Conservation (phyloP, 2,113 vertebrate species). For the Pteruthius melanotis region DNA sequence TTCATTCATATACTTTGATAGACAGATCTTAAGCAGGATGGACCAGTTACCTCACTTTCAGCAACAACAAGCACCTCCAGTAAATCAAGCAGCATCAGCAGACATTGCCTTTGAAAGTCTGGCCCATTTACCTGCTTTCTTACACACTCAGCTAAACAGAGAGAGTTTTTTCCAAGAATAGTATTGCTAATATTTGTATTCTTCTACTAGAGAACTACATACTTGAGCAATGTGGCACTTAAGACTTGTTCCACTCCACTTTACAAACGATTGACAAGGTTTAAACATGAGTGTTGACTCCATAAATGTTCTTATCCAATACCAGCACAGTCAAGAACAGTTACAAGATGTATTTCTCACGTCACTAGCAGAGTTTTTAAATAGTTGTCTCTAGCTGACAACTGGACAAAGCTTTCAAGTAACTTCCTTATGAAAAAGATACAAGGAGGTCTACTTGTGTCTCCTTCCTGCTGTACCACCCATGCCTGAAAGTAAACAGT, state of each 20-base stretch:
- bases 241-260: not conserved
- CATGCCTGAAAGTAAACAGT: not conserved
- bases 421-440: not conserved
- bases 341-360: not conserved
- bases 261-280: not conserved
- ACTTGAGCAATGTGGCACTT: not conserved
- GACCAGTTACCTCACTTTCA: not conserved
- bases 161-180: not conserved
- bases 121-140: not conserved
- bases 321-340: not conserved
- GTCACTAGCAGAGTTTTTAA: not conserved
- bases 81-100: not conserved
- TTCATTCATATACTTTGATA: not conserved
- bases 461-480: not conserved
- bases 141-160: not conserved
- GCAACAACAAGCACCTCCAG: not conserved
- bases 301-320: not conserved
- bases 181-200: not conserved
- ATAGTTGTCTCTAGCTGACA: not conserved
- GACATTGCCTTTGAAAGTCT: not conserved
- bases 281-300: not conserved
- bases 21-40: not conserved
- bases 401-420: not conserved
- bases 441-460: not conserved
- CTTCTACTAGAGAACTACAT: not conserved